Base-by-base conservation (phyloP, 2,113 vertebrate species). In the Nothocercus julius region DNA sequence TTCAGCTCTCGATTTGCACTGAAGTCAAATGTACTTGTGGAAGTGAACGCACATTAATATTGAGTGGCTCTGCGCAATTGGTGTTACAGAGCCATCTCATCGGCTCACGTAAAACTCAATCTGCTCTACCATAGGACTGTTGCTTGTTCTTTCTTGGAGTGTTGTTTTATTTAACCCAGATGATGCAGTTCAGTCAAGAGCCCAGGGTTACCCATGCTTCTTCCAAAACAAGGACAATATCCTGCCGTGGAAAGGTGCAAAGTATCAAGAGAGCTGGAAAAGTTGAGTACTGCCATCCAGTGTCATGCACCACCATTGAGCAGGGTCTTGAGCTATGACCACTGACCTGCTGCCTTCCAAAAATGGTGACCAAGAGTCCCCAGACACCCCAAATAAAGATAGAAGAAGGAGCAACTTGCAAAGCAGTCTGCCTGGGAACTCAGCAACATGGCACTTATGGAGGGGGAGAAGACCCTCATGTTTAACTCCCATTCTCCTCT, bases 1-100 rank as follows among this genome's bases (percentile, higher is more conserved):
- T 96, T 88, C 80, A 90, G 56, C 64, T 72, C 68, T 90, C 86
- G 80, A 68, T 83, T 93, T 90, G 69, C 53, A 84, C 38, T 51
- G 25, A 86, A 82, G 34, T 70, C 59, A 45, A 88, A 88, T 18
- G n/a, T 42, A 47, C 10, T 92, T 22, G 36, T 38, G 77, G 90
- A 90, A 78, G 69, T 13, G 47, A 78, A 93, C 56, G 88, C 11
- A 5, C 68, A 73, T 67, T 90, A 82, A 86, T 84, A 72, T 0
- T 84, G 73, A 95, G 73, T 78, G 76, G 53, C 87, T 95, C 92
- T 78, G 73, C 58, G 76, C 76, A 75, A 83, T 86, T 75, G 1
- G 61, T 56, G 38, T 78, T 84, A 62, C 69, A 62, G 61, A 90
- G 73, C 16, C 73, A 73, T 80, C 83, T 89, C 64, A 5, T 91